A percentile compares a stretch with the other conserved stretches of the same genome.
These are phyloP conservation scores for Cheilosia grossa DNA, from an alignment of 2,888 invertebrate genomes.

Conservation along the genomic window DNA sequence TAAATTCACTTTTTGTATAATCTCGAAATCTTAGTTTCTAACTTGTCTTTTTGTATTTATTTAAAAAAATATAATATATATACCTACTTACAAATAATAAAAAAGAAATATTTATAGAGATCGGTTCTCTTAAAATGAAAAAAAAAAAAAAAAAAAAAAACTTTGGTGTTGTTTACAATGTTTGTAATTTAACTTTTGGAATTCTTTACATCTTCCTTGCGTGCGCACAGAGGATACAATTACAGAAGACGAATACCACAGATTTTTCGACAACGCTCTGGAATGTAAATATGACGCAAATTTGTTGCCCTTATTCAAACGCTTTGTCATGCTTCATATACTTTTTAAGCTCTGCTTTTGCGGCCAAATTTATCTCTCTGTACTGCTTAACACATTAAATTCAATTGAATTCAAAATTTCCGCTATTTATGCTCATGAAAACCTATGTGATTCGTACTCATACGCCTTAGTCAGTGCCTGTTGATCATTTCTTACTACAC, in stretches of 20 bases:
- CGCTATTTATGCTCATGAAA: slow-evolving; percentile 28
- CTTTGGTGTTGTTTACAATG: slow-evolving; percentile 66
- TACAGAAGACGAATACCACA: slow-evolving; percentile 91
- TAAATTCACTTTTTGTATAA: slow-evolving; percentile 32
- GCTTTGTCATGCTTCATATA: slow-evolving; percentile 35
- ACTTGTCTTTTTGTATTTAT: slow-evolving; percentile 53
- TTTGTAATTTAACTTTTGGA: slow-evolving; percentile 53
- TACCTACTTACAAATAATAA: slow-evolving; percentile 32
- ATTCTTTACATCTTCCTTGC: slow-evolving; percentile 69
- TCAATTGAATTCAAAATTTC: slow-evolving; percentile 35
- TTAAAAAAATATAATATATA: slow-evolving; percentile 43
- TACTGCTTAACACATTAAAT: slow-evolving; percentile 45
- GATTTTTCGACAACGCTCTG: slow-evolving; percentile 90
- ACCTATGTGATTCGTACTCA: slow-evolving; percentile 31
- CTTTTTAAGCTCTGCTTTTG: slow-evolving; percentile 20
- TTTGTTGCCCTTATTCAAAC: slow-evolving; percentile 35
- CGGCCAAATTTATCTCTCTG: slow-evolving; percentile 19
- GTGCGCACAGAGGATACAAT: slow-evolving; percentile 82
- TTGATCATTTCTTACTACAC: slow-evolving; percentile 19
- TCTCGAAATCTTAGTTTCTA: slow-evolving; percentile 43
- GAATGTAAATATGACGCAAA: slow-evolving; percentile 86
- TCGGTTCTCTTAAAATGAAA: slow-evolving; percentile 59
- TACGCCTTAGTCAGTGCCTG: slow-evolving; percentile 37
- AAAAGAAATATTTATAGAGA: slow-evolving; percentile 10
- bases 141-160: slow-evolving; percentile 74